Base-by-base conservation (phyloP, 2,797 vertebrate genomes). In the Melanotaenia pygmaea region DNA sequence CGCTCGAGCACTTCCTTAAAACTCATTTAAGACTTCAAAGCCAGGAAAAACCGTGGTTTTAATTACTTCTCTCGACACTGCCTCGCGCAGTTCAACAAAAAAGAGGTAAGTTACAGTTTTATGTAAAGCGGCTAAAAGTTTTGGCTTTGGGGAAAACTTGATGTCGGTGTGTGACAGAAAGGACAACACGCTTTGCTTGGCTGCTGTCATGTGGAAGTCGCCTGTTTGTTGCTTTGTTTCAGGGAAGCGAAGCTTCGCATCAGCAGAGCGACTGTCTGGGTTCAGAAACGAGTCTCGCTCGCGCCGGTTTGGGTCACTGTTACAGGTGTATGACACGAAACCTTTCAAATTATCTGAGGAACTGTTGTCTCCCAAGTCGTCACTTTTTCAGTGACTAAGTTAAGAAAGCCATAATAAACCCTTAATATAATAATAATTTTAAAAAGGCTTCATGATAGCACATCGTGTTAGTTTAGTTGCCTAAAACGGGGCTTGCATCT, bases 1-100 rank as follows among this genome's bases (percentile, higher is more conserved):
- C 9, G 8, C 53, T 35, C 12, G 0, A 68, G 47, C 87, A 85
- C 83, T 84, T 88, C 86, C 86, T 84, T n/a, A 81, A 84, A 72
- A 38, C 22, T 13, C 3, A 3, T 0, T 58, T 8, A 51, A 68
- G 35, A 35, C 10, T 64, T 61, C n/a, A 8, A 58, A 74, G 57
- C n/a, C 64, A 8, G 30, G n/a, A 14, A n/a, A 35, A 16, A 58
- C 11, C 14, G 3, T 26, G 0, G 30, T 1, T 40, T 40, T 14
- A 11, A 10, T 26, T 45, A 4, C 1, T 4, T 0, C 10, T 47
- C 8, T 32, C 35, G 37, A 20, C 4, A 24, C 24, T 7, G 3
- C 7, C 20, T 1, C 58, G 61, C 10, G 79, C 63, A 68, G n/a
- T 2, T 22, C 47, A 51, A 4, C 47, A 28, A 28, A 28, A 67